Conservation (phyloP, 2,797 vertebrate genomes). For the Phoxinus dragarum region DNA sequence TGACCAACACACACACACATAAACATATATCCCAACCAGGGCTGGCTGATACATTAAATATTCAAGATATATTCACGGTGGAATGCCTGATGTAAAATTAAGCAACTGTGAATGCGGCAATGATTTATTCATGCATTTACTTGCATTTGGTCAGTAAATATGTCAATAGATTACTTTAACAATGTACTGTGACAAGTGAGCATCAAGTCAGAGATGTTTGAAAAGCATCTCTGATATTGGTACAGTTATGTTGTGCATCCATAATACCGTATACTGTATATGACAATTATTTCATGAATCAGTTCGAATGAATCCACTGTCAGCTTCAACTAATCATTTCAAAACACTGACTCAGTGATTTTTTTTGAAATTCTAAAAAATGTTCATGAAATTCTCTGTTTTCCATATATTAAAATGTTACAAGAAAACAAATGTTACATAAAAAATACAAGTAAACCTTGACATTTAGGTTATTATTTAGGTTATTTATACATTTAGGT, state of each 20-base stretch:
- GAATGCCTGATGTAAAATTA: constrained; percentile 3
- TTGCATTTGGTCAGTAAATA: neutral
- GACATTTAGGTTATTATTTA: neutral
- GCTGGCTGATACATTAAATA: neutral
- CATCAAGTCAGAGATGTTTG: neutral
- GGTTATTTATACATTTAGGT: neutral
- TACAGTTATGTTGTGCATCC: neutral
- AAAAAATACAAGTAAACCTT: neutral
- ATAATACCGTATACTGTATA: neutral
- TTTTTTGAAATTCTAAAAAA: neutral
- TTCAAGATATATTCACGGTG: neutral
- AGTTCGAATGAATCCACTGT: neutral
- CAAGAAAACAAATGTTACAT: too few relatives aligned
- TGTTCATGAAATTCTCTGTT: neutral
- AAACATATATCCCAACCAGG: neutral
- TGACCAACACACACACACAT: constrained; percentile 32
- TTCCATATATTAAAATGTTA: neutral
- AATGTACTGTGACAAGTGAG: neutral
- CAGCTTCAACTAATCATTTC: neutral
- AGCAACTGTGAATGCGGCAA: neutral
- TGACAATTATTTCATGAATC: neutral
- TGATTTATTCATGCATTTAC: neutral
- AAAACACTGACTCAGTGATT: neutral
- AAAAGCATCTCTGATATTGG: neutral
- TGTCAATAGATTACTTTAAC: neutral